Evolutionary conservation across 1,140 invertebrate genomes (phyloP), one percentile per base, ranked within the genome.

Genomic region (Bombus huntii): DNA sequence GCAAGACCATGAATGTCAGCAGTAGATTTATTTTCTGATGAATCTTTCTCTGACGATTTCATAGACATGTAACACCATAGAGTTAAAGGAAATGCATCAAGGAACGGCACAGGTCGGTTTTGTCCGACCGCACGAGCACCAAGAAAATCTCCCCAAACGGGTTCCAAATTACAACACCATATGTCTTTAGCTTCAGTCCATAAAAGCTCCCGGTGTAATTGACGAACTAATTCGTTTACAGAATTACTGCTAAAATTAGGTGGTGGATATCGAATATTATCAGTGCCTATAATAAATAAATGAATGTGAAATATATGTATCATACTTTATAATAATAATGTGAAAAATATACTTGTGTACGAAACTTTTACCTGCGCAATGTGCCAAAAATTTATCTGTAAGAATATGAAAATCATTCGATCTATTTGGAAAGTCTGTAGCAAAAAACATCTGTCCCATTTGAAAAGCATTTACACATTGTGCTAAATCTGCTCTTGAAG

Each of bases 101-200:
- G 95, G 93, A 99, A 98, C 3, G 98, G 98, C 59, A 98, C 97
- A 0, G 98, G 97, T 90, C 97, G 96, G 91, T 96, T 97, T 62
- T 96, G 96, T 39, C 96, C 97, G 34, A 97, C 96, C 3, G 97
- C 97, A 65, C 97, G 95, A n/a, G 97, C 97, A 3, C 97, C 97
- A 84, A 97, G 96, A 94, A 99, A 99, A 94, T 99, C 98, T 10
- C 97, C 97, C 98, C 98, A 99, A 59, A 99, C 96, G 1, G 98
- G 98, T 93, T 99, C 98, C 34, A 98, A 95, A 91, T 97, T 96
- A 28, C 98, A 96, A 93, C 97, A 98, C 98, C 98, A 99, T 15
- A 99, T 96, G 92, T 98, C 97, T 90, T 97, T 96, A 25, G 97
- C 96, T 92, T 98, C 98, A 1, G 97, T 97, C 97, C 97, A 98